Evolutionary conservation across 2,113 vertebrate genomes (phyloP).

Genomic region (Rhipidura dahli): DNA sequence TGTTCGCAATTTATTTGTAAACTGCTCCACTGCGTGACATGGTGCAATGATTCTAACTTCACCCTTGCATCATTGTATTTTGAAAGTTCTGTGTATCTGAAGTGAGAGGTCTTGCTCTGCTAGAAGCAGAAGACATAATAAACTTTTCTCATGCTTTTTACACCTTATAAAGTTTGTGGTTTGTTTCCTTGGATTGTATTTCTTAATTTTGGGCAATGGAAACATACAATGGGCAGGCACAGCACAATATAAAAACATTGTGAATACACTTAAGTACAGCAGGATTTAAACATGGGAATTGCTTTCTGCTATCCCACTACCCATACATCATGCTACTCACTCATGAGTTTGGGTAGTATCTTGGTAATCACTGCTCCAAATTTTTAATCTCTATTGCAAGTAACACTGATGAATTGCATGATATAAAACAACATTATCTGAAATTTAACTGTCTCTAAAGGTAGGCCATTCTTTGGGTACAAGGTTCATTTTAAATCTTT

Average conservation of each 20-base stretch:
- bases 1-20: neutral
- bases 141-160: neutral
- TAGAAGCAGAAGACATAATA: neutral
- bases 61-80: neutral
- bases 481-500: neutral
- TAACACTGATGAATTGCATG: neutral
- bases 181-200: neutral
- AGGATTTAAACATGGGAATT: neutral
- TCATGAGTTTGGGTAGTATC: neutral
- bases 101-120: neutral
- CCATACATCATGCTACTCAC: neutral
- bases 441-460: neutral
- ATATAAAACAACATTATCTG: neutral
- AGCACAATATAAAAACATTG: accelerated
- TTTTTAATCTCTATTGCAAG: neutral
- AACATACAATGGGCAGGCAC: neutral
- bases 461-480: neutral
- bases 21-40: neutral
- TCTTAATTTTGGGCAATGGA: neutral
- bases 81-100: neutral
- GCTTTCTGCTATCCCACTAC: neutral
- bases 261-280: neutral
- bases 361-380: neutral
- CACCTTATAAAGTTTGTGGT: neutral
- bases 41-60: neutral